Base-by-base conservation (phyloP, 1,140 invertebrate genomes). In the Zaprionus nigranus region DNA sequence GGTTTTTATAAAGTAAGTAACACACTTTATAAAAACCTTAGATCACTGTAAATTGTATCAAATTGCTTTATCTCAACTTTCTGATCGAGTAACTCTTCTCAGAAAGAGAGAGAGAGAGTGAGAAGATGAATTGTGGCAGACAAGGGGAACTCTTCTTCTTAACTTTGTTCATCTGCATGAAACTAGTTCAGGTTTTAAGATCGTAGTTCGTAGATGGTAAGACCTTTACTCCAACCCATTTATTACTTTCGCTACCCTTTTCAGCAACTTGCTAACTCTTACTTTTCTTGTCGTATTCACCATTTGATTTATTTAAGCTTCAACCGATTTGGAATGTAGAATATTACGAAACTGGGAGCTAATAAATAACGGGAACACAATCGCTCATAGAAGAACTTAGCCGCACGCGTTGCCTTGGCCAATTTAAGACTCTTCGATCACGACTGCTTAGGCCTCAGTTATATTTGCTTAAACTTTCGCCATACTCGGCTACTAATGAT, bases 391-490 rank as follows among this genome's bases (percentile, higher is more conserved):
- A 13, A 34, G 30, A 34, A 34, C 30, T 34, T 34, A 51, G 3
- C 4, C 53, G 63, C 63, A 66, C 64, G 40, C 54, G 54, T 38
- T 20, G 20, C 46, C 17, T 58, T n/a, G 36, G 15, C 15, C 22
- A 26, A 12, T 6, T 43, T 36, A 56, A 63, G 53, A 63, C 66
- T 70, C 66, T 62, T 68, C 64, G 59, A 61, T 75, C 65, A 60
- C 54, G 22, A 17, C 38, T 24, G 30, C 38, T 71, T 63, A 49
- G 17, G 51, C 13, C 40, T 68, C 2, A 7, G 58, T 43, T 54
- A 57, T 68, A 67, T 68, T 74, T 74, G 59, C 24, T 62, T 28
- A 66, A 53, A 56, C 71, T 73, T 73, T 66, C 70, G 72, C 72
- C 72, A 69, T 66, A 75, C 66, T 75, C 61, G 54, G 28, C 59